Conservation (phyloP, 2,113 vertebrate genomes). For the Gallinago jamesoni region DNA sequence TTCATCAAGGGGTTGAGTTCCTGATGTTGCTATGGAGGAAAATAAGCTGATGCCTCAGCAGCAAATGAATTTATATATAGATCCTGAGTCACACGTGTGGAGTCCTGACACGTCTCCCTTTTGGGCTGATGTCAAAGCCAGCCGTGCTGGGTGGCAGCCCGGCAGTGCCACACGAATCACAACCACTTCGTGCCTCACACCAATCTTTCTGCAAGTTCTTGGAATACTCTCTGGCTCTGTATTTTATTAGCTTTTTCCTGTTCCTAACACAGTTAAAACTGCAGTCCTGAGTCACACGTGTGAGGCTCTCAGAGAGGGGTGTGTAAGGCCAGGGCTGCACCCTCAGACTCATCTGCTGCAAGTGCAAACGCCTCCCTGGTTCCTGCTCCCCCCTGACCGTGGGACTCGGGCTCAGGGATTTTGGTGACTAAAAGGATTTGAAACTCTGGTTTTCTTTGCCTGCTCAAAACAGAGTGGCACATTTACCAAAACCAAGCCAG, state of each 20-base stretch:
- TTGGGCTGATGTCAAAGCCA: background rate
- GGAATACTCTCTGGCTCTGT: background rate
- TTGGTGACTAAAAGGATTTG: background rate
- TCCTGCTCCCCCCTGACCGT: fast-evolving
- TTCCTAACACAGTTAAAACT: background rate
- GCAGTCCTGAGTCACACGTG: fast-evolving
- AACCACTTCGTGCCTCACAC: background rate
- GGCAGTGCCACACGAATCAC: background rate
- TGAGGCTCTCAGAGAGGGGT: background rate
- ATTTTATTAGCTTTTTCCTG: background rate
- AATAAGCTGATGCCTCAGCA: background rate
- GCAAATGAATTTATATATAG: background rate
- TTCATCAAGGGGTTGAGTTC: background rate
- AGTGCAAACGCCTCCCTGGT: fast-evolving
- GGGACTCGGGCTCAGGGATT: background rate
- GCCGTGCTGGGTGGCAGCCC: background rate
- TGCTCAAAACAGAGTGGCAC: fast-evolving
- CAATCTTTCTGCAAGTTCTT: background rate
- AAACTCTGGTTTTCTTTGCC: background rate
- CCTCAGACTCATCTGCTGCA: fast-evolving
- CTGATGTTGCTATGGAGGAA: constrained; percentile 26
- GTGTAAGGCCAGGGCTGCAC: fast-evolving
- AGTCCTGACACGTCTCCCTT: background rate
- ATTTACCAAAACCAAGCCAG: too few relatives aligned
- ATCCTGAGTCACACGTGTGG: background rate